Evolutionary conservation across 2,797 vertebrate genomes (phyloP).

Genomic region (Rhynchonycteris naso): DNA sequence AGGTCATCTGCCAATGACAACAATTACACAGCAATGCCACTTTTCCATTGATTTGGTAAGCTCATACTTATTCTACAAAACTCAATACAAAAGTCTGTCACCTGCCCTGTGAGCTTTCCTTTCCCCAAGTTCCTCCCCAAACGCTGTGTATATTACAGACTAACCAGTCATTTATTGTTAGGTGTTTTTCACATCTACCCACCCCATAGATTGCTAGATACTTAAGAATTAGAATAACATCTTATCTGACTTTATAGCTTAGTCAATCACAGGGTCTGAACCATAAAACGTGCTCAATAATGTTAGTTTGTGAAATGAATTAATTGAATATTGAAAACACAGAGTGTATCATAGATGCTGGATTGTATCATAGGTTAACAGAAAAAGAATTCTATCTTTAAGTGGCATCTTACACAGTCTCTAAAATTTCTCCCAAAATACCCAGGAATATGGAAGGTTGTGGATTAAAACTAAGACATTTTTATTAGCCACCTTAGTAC

Average conservation of each 20-base stretch:
- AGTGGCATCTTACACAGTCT: neutral
- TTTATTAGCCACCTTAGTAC: neutral
- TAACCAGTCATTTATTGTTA: neutral
- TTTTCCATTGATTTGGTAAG: neutral
- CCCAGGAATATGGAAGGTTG: neutral
- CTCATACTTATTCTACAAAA: neutral
- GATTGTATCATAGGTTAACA: neutral
- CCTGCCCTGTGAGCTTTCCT: neutral
- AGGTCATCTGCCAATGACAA: neutral
- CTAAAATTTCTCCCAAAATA: constrained; percentile 53
- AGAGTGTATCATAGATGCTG: neutral
- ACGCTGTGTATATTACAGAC: neutral
- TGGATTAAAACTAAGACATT: neutral
- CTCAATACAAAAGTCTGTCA: neutral
- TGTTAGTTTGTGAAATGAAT: neutral
- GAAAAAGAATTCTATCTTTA: neutral
- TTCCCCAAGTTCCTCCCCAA: neutral
- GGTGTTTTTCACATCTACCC: neutral
- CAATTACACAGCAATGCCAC: neutral
- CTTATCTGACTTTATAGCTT: neutral
- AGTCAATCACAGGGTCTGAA: neutral
- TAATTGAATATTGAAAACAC: constrained; percentile 14
- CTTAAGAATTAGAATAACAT: neutral
- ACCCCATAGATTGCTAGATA: neutral
- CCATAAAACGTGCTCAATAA: neutral